These are phyloP conservation scores for Sminthurides aquaticus DNA, from an alignment of 2,888 invertebrate genomes.

Conservation along the genomic window DNA sequence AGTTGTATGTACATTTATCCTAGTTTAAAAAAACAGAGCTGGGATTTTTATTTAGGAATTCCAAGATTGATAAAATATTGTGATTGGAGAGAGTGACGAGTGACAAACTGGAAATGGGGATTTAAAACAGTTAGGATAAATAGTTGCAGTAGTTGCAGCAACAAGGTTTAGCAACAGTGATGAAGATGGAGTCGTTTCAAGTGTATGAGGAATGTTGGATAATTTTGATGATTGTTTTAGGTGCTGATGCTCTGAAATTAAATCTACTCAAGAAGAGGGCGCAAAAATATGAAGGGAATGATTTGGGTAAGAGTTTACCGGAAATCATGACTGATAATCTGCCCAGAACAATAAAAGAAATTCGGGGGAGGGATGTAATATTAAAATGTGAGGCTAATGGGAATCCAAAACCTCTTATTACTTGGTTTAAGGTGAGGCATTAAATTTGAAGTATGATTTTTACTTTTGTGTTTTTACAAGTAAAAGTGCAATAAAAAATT, in stretches of 20 bases:
- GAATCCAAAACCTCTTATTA: conserved; percentile 37
- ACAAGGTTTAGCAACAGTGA: background rate
- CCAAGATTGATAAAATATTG: too few species aligned
- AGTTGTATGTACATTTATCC: background rate
- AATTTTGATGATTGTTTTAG: conserved; percentile 16
- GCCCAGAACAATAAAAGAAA: conserved; percentile 11
- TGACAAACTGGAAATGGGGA: background rate
- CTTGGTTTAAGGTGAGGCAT: conserved; percentile 34
- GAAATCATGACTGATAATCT: conserved; percentile 31
- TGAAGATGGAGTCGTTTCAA: background rate
- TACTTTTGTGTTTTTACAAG: too few species aligned
- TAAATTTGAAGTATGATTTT: background rate
- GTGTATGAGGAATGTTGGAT: background rate
- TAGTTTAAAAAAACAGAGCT: background rate
- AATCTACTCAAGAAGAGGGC: conserved; percentile 28
- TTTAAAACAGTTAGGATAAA: too few species aligned
- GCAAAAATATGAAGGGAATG: conserved; percentile 15
- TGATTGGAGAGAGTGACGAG: background rate
- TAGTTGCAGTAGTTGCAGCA: too few species aligned
- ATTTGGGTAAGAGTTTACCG: conserved; percentile 27
- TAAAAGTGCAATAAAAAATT: background rate
- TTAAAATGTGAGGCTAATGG: conserved; percentile 40
- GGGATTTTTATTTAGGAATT: too few species aligned
- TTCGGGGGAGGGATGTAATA: conserved; percentile 25
- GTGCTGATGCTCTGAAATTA: conserved; percentile 32